These are phyloP conservation scores for Zaprionus lineosus DNA, from an alignment of 2,888 invertebrate species.

Conservation along the genomic window DNA sequence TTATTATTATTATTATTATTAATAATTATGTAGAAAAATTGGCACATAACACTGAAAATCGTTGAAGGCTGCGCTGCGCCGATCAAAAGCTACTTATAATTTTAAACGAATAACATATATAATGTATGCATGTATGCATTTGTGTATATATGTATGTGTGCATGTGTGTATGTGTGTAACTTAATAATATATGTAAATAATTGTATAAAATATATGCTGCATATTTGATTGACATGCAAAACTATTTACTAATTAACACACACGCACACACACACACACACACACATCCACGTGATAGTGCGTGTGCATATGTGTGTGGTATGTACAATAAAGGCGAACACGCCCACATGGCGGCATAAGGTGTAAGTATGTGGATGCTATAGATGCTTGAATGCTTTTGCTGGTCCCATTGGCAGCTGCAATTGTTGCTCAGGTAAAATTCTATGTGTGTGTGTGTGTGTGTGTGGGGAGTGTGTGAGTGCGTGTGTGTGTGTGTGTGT, in stretches of 20 bases:
- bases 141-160: conserved; percentile 36
- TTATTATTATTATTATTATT: conserved; percentile 18
- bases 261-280: no score
- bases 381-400: conserved; percentile 19
- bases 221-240: conserved; percentile 12
- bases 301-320: conserved; percentile 33
- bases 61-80: conserved; percentile 71
- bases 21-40: conserved; percentile 66
- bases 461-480: conserved; percentile 4
- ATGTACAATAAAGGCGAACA: conserved; percentile 41
- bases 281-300: neutral
- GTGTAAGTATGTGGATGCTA: conserved; percentile 7
- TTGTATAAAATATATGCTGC: conserved; percentile 44
- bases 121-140: conserved; percentile 5
- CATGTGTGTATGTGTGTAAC: conserved; percentile 15
- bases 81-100: conserved; percentile 66
- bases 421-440: conserved; percentile 56
- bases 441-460: conserved; percentile 16
- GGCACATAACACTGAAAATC: conserved; percentile 70
- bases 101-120: conserved; percentile 31
- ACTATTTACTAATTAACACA: conserved; percentile 19
- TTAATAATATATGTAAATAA: no score
- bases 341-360: conserved; percentile 9
- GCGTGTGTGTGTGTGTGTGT: conserved; percentile 13
- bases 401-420: conserved; percentile 51